A percentile compares a stretch with the other conserved stretches of the same genome.
Evolutionary conservation across 2,797 vertebrate species (phyloP).

Genomic region (Galagoides demidoff): DNA sequence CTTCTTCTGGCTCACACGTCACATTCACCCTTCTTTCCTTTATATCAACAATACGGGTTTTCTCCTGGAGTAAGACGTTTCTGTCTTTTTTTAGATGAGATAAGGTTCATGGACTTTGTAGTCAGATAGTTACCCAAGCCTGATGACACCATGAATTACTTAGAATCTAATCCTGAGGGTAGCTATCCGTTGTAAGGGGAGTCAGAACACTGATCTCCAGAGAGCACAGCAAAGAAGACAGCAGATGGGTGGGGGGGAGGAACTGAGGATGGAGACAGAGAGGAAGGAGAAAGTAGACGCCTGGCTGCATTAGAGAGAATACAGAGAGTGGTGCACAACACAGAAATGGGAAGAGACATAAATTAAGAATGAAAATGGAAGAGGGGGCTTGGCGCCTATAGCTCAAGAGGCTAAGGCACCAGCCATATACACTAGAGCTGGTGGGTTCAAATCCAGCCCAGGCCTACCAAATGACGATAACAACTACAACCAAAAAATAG

Average conservation of each 20-base stretch:
- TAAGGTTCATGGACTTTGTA: background rate
- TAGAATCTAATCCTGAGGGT: background rate
- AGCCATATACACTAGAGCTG: too few relatives aligned
- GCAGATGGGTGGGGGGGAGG: background rate
- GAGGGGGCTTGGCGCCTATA: background rate
- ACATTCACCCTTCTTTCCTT: background rate
- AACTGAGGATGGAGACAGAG: background rate
- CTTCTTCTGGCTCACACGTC: background rate
- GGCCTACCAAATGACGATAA: too few relatives aligned
- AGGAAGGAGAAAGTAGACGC: background rate
- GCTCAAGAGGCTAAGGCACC: too few relatives aligned
- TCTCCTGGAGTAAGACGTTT: background rate
- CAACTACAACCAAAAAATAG: too few relatives aligned
- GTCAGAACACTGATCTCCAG: background rate
- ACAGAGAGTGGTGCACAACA: rapidly evolving
- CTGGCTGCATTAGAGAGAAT: rapidly evolving
- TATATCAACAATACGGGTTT: background rate
- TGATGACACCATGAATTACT: slow-evolving; percentile 24
- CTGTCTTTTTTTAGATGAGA: background rate
- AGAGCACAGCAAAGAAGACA: background rate
- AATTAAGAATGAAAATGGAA: background rate
- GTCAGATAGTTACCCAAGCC: slow-evolving; percentile 31
- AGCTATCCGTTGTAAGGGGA: background rate
- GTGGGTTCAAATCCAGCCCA: too few relatives aligned
- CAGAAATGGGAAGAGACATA: background rate